Evolutionary conservation across 2,797 vertebrate genomes (phyloP).

Genomic region (Poeciliopsis presidionis): DNA sequence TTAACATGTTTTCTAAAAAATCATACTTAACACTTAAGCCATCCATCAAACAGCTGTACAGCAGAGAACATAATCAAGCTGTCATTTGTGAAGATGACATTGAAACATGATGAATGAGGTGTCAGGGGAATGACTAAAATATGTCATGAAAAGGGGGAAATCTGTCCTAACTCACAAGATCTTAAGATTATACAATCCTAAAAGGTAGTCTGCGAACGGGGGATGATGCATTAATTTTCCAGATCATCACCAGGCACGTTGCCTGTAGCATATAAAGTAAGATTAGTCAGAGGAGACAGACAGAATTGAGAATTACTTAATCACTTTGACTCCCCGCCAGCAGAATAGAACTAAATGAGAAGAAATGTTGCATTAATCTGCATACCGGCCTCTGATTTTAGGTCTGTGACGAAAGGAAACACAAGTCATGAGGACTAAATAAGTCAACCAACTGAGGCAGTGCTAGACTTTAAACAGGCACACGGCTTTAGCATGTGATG

Average conservation of each 20-base stretch:
- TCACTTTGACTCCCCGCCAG: conserved; percentile 3
- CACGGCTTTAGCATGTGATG: background rate
- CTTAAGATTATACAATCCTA: conserved; percentile 27
- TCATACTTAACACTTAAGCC: conserved; percentile 1
- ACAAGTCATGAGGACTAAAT: background rate
- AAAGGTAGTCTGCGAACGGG: background rate
- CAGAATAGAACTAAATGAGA: conserved; percentile 3
- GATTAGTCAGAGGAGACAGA: conserved; percentile 26
- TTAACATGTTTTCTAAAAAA: background rate
- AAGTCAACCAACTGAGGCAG: background rate
- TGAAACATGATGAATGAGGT: conserved; percentile 23
- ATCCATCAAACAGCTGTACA: conserved; percentile 25
- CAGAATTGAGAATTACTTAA: conserved; percentile 18
- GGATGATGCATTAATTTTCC: conserved; percentile 37
- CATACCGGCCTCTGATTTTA: conserved; percentile 3
- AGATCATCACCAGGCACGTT: conserved; percentile 37
- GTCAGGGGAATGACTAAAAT: conserved; percentile 41
- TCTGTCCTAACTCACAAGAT: conserved; percentile 29
- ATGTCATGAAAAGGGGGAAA: conserved; percentile 46
- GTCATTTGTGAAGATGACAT: conserved; percentile 38
- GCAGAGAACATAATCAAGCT: conserved; percentile 31
- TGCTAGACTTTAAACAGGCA: background rate
- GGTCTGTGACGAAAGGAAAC: background rate
- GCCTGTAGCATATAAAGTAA: conserved; percentile 33
- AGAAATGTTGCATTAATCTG: conserved; percentile 20